Base-by-base conservation (phyloP, 1,140 invertebrate genomes). In the Pogonomyrmex californicus region DNA sequence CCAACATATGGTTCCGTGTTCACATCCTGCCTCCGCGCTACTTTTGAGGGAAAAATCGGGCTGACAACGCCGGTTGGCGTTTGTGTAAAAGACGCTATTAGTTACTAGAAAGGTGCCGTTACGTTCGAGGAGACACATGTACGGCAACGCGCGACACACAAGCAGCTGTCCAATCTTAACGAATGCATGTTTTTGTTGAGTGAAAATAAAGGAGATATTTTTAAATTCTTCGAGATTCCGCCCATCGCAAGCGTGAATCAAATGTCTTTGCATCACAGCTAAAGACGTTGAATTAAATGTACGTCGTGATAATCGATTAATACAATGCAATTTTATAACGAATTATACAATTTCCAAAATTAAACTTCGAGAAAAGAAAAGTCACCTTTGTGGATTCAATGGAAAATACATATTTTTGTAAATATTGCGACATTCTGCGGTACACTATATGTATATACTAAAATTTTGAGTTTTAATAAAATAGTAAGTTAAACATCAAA, bases 1-100 rank as follows among this genome's bases (percentile, higher is more conserved):
- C n/a, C 68, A 81, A 89, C 88, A 88, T 83, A 88, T 89, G 88
- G 88, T n/a, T 68, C 88, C 85, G 75, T 75, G 88, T 79, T 79
- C 87, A 75, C 88, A 85, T 78, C 81, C 71, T 77, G 68, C 66
- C 88, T 78, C 82, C 36, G 23, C 56, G 76, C 66, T 51, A 86
- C 77, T 88, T 89, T 60, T 73, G 54, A 63, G 54, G 68, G 75
- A 86, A 86, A 88, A 83, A 83, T 83, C 33, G 54, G 30, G 44
- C 79, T 73, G 79, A 83, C 79, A 83, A 36, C 54, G 68, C 30
- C 51, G 30, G 51, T 82, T 73, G 79, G 41, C 68, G 54, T 83
- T 83, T 36, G 38, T 60, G 79, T 83, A 83, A 73, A 83, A 83
- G 79, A 83, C 54, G 68, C 54, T 73, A 83, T 83, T 83, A 83